Base-by-base conservation (phyloP, 2,888 invertebrate species). In the Ethmia dodecea region DNA sequence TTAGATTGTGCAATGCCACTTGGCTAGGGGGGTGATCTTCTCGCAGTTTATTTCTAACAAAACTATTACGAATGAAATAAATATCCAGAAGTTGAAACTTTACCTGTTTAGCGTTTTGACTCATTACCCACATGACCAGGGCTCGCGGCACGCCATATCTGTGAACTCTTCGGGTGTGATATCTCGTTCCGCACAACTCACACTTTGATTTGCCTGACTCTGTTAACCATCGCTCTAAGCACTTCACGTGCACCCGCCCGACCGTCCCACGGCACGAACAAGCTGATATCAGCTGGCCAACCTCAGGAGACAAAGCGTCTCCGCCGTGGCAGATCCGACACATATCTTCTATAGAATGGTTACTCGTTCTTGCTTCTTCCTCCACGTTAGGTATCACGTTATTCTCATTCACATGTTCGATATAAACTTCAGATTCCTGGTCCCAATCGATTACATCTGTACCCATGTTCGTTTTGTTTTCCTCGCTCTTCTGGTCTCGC, bases 191-290 rank as follows among this genome's bases (percentile, higher is more conserved):
- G 64, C 94, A 94, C 12, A 94, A 81, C 61, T 94, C 94, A 60
- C 94, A 94, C 18, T 83, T 79, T 5, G 89, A 90, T 40, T 89
- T 89, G 16, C 92, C 91, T 1, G 92, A 91, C 60, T 92, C 92
- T 1, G 92, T 92, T 24, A 94, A 75, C 94, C 94, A 94, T 33
- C 88, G 88, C 69, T 94, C 93, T 49, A 94, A 72, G 60, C 94
- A 94, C 38, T 89, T 88, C 2, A 91, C 87, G 66, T 93, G 93
- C 8, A 93, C 90, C 35, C 91, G 86, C 0, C 93, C 93, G 46
- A 93, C 90, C 1, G 92, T 91, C 0, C 93, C 94, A 1, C 84
- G 68, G 42, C 86, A 86, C 2, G 67, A 88, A 43, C 86, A 86
- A 1, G 84, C 79, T 0, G 83, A 83, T 57, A 86, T 70, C 36